phyloP scores from a whole-genome alignment of 2,113 vertebrate species.

The Corythornis cristatus region DNA sequence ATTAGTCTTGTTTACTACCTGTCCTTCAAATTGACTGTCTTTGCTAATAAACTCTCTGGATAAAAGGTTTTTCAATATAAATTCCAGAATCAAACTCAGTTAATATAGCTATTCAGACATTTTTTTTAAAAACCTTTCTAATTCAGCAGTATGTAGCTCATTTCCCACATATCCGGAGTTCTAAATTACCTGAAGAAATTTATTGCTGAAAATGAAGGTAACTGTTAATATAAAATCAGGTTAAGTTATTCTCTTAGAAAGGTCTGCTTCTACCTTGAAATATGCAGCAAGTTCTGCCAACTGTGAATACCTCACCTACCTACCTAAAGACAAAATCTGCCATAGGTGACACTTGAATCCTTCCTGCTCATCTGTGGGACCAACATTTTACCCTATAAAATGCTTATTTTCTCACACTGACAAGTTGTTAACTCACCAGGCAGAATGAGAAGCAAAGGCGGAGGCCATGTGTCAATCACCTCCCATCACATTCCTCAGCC shows the following conservation, averaged over 20 bases:
- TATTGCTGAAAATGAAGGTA: not conserved
- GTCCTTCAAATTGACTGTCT: not conserved
- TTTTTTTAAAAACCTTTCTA: not conserved
- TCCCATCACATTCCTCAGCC: not conserved
- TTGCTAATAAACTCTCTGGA: not conserved
- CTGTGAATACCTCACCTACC: not conserved
- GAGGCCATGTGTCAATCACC: not conserved
- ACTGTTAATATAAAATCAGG: not conserved
- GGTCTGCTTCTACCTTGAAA: not conserved
- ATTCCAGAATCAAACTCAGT: not conserved
- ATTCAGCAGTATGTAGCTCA: not conserved
- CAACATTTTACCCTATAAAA: not conserved
- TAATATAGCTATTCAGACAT: not conserved
- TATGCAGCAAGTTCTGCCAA: not conserved
- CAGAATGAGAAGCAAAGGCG: not conserved
- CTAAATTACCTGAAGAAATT: not conserved
- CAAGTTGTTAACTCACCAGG: not conserved
- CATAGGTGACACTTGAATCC: not conserved
- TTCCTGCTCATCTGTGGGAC: not conserved
- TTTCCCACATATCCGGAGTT: not conserved
- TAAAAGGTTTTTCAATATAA: not conserved
- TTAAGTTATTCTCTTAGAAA: not conserved
- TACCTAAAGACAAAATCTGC: not conserved
- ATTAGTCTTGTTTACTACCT: not conserved
- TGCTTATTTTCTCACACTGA: not conserved